Evolutionary conservation across 2,113 vertebrate genomes (phyloP).

Genomic region (Anoplopoma fimbria): DNA sequence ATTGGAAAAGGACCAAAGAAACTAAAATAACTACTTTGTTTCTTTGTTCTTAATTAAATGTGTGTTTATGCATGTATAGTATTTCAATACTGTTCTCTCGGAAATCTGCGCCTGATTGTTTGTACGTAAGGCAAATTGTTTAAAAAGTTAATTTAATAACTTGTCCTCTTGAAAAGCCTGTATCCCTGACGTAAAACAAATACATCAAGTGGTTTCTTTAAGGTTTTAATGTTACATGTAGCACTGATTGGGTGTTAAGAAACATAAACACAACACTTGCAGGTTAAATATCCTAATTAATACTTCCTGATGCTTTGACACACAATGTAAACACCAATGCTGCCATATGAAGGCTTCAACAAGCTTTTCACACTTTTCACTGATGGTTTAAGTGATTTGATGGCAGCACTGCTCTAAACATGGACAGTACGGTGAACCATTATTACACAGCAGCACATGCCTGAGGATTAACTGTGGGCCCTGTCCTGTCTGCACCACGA

Average conservation of each 20-base stretch:
- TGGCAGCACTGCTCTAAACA: slow-evolving; percentile 75
- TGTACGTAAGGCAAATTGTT: background rate
- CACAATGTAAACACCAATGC: background rate
- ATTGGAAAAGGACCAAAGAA: background rate
- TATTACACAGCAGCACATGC: slow-evolving; percentile 74
- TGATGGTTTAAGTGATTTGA: slow-evolving; percentile 3
- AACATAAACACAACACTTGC: background rate
- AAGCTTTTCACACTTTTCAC: slow-evolving; percentile 1
- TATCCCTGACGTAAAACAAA: slow-evolving; percentile 1
- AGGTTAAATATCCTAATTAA: background rate
- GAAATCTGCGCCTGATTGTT: background rate
- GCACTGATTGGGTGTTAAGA: background rate
- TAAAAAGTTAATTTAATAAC: background rate
- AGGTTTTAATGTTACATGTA: background rate
- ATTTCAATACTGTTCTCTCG: background rate
- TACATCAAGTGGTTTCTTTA: background rate
- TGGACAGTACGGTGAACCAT: slow-evolving; percentile 75
- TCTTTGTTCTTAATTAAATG: background rate
- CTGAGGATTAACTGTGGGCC: slow-evolving; percentile 75
- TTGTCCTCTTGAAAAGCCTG: background rate
- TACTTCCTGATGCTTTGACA: background rate
- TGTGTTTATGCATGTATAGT: background rate
- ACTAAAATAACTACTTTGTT: background rate
- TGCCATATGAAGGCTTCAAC: slow-evolving; percentile 4
- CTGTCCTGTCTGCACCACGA: slow-evolving; percentile 61